Percentiles rank a stretch among this genome's conserved stretches.
Evolutionary conservation across 2,113 vertebrate species (phyloP).

Genomic region (Mesitornis unicolor): DNA sequence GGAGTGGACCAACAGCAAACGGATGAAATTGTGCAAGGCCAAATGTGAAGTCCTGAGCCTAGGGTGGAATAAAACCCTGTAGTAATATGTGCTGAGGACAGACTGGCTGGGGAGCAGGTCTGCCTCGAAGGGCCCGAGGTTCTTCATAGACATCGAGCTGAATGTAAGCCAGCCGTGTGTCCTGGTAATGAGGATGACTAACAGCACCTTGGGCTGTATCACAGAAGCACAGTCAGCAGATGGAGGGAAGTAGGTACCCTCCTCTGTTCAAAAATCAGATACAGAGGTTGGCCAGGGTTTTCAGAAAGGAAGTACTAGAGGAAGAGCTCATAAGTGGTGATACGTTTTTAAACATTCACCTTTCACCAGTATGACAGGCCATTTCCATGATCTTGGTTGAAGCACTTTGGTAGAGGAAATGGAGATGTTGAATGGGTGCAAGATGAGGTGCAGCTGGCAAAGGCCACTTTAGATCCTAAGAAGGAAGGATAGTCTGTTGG

Average conservation of each 20-base stretch:
- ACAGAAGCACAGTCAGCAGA: background rate
- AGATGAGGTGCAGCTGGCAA: background rate
- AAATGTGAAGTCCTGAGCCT: background rate
- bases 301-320: background rate
- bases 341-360: background rate
- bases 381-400: background rate
- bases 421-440: background rate
- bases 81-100: background rate
- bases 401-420: background rate
- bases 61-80: background rate
- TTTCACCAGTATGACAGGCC: background rate
- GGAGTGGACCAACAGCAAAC: background rate
- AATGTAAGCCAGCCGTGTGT: too few relatives aligned
- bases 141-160: too few relatives aligned
- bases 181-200: background rate
- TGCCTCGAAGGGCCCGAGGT: background rate
- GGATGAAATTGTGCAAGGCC: background rate
- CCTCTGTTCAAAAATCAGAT: background rate
- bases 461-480: background rate
- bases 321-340: background rate
- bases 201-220: background rate
- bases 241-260: background rate
- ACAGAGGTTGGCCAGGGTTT: background rate
- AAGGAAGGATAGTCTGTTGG: background rate
- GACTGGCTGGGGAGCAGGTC: background rate